Evolutionary conservation across 2,113 vertebrate genomes (phyloP).

Genomic region (Melanerpes aurifrons): DNA sequence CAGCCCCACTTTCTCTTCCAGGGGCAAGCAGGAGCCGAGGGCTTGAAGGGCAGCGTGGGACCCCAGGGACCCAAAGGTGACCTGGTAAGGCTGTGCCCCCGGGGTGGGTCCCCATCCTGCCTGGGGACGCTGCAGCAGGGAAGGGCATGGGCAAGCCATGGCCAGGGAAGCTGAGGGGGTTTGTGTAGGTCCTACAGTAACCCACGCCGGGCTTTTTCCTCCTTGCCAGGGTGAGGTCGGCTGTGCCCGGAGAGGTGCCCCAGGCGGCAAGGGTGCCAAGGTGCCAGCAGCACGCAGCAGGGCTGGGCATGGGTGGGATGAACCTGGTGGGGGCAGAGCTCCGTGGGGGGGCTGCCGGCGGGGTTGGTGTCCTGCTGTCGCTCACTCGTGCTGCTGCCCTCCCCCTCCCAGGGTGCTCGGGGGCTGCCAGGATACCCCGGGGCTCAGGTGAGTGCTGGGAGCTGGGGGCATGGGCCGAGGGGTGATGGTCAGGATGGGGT

Average conservation of each 20-base stretch:
- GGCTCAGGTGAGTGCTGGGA: neutral
- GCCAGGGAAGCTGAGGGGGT: neutral
- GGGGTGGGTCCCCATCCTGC: neutral
- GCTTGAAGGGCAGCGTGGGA: neutral
- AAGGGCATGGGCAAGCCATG: neutral
- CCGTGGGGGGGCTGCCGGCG: neutral
- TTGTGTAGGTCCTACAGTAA: neutral
- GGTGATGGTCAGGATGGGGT: neutral
- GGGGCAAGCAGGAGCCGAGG: neutral
- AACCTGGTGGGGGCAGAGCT: neutral
- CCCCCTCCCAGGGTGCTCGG: neutral
- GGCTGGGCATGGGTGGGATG: neutral
- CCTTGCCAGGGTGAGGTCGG: neutral
- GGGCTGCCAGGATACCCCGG: neutral
- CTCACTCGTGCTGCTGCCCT: neutral
- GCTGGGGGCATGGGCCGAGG: no score
- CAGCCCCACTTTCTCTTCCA: neutral
- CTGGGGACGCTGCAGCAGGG: fast-evolving
- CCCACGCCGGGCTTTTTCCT: neutral
- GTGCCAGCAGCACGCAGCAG: neutral
- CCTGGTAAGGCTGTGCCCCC: neutral
- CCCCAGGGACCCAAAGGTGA: neutral
- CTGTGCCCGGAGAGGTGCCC: neutral
- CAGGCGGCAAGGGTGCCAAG: neutral
- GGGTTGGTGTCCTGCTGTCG: neutral